Evolutionary conservation across 2,113 vertebrate species (phyloP), one percentile per base, ranked within the genome.

Genomic region (Sceloporus undulatus): DNA sequence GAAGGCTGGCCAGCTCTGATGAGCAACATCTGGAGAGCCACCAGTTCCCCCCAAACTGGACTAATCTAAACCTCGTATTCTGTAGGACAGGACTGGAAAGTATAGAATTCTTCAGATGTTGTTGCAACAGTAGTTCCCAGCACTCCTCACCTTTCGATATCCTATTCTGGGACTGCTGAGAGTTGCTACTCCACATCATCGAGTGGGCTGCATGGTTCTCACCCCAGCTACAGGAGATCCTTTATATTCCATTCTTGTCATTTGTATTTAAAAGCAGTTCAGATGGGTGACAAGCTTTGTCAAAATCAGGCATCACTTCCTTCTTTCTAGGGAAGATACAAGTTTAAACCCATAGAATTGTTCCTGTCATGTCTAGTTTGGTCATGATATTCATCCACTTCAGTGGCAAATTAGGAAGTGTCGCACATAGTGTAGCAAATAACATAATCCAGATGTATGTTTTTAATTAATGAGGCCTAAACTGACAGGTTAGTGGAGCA

Each of bases 391-490:
- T 66, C 56, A 11, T 38, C 29, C 5, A 21, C 8, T n/a, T 68
- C 8, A 48, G 38, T 74, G 25, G 40, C 70, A 76, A 54, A 76
- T 27, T 14, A 66, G 56, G 29, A 73, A 85, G 38, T 54, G 27
- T 52, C 68, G 52, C 19, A 48, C 29, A 38, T 52, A n/a, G n/a
- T 66, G n/a, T 14, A 66, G 40, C 40, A 48, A 81, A 89, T 29
- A 81, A 52, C 59, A 11, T 29, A 38, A 85, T 74, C 38, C 79
- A 66, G 59, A n/a, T 13, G 27, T 56, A 34, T 38, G 65, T 74
- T 65, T 59, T 56, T 27, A 76, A 75, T 75, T 19, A 89, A 85
- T 81, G 77, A 85, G 70, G 19, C 70, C 70, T 85, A 81, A 88
- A 89, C 25, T 23, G 82, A 48, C 38, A 89, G 56, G 40, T 85